Percentiles rank a stretch among this genome's conserved stretches.
Conservation (phyloP, 2,797 vertebrate genomes). For the Spinus olivaceus region DNA sequence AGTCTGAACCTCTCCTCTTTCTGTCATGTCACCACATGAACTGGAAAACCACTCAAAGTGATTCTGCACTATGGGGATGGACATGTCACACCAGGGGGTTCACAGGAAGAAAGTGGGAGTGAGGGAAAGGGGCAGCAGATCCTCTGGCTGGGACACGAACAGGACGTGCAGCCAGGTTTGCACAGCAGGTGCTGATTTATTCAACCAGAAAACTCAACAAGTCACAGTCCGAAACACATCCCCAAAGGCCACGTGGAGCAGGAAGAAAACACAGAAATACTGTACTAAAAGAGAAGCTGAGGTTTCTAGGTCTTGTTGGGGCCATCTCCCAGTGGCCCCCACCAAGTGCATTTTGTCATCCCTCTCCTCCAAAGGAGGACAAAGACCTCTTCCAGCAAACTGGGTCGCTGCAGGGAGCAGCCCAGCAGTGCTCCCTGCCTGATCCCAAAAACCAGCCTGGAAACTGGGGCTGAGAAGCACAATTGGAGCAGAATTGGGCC, state of each 20-base stretch:
- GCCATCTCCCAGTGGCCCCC: not conserved
- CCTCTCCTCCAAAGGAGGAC: not conserved
- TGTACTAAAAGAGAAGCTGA: not conserved
- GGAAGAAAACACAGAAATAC: not conserved
- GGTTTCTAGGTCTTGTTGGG: not conserved
- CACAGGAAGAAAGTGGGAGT: not conserved
- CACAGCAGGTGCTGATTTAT: not conserved
- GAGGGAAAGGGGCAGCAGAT: not conserved
- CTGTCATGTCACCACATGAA: not conserved
- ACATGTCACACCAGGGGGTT: rapidly evolving
- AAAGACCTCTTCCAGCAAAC: not conserved
- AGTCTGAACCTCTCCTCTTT: not conserved
- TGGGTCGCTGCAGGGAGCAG: not conserved
- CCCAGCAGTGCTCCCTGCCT: not conserved
- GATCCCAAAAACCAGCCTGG: slow-evolving; percentile 13
- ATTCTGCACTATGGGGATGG: not conserved
- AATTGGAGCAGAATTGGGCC: slow-evolving; percentile 12
- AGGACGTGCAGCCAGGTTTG: not conserved
- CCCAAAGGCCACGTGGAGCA: not conserved
- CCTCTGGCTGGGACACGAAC: rapidly evolving
- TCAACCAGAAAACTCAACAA: not conserved
- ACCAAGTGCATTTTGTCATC: not conserved
- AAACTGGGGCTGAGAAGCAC: slow-evolving; percentile 17
- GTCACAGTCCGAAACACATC: not conserved
- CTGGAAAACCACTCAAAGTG: not conserved